phyloP scores from a whole-genome alignment of 2,797 vertebrate species.

The Enteromius treurensis region DNA sequence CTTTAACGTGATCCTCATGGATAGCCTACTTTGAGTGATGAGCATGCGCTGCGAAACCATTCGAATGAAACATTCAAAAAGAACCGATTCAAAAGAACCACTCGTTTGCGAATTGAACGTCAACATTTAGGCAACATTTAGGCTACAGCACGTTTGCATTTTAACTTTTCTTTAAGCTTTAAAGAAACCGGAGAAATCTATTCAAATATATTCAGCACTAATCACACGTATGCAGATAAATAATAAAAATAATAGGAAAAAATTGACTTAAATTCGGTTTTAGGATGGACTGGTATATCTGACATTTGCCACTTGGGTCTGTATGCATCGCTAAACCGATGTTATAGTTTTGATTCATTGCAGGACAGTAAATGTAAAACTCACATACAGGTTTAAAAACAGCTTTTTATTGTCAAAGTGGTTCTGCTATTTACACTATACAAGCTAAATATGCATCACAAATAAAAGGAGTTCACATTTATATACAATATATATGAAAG shows the following conservation, averaged over 20 bases:
- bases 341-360: not conserved
- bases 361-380: not conserved
- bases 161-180: not conserved
- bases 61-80: not conserved
- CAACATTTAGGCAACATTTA: not conserved
- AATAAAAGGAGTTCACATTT: constrained; percentile 78
- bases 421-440: constrained; percentile 83
- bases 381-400: constrained; percentile 69
- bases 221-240: not conserved
- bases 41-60: not conserved
- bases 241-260: not conserved
- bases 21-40: not conserved
- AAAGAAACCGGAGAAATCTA: not conserved
- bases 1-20: not conserved
- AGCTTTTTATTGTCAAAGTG: constrained; percentile 81
- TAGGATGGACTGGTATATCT: not conserved
- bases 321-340: constrained; percentile 6
- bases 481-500: constrained; percentile 76
- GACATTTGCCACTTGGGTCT: not conserved
- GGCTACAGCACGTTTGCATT: not conserved
- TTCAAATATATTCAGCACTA: not conserved
- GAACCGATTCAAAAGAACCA: constrained; percentile 12
- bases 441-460: constrained; percentile 77
- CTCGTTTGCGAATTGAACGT: not conserved
- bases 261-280: not conserved